These are phyloP conservation scores for Ceratosolen solmsi DNA, from an alignment of 1,140 invertebrate genomes.

Conservation along the genomic window DNA sequence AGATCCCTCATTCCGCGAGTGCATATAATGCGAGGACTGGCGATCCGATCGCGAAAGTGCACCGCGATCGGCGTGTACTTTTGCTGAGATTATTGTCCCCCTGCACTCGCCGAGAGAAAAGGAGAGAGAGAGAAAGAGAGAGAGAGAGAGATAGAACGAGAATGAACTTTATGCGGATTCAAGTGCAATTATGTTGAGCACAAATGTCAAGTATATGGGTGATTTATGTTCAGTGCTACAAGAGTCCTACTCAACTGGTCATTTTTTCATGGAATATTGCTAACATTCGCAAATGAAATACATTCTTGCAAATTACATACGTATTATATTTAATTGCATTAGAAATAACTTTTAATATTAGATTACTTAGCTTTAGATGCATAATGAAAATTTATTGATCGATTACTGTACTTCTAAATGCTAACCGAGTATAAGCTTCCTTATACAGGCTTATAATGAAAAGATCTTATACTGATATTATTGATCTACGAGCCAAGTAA, in stretches of 20 bases:
- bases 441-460: too few species aligned
- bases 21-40: slow-evolving; percentile 28
- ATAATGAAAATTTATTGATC: too few species aligned
- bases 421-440: too few species aligned
- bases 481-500: too few species aligned
- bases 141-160: neutral
- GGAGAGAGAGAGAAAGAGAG: neutral
- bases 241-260: neutral
- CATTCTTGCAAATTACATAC: too few species aligned
- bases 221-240: neutral
- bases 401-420: too few species aligned
- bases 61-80: slow-evolving; percentile 45
- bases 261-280: neutral
- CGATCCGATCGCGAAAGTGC: slow-evolving; percentile 61
- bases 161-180: slow-evolving; percentile 7
- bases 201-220: neutral
- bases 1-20: slow-evolving; percentile 58
- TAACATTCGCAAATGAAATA: neutral
- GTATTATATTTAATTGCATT: too few species aligned
- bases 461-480: too few species aligned
- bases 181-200: slow-evolving; percentile 25
- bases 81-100: slow-evolving; percentile 8
- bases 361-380: too few species aligned
- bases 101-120: neutral
- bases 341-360: too few species aligned